phyloP scores from a whole-genome alignment of 2,888 invertebrate genomes.

The Endotricha flammealis region DNA sequence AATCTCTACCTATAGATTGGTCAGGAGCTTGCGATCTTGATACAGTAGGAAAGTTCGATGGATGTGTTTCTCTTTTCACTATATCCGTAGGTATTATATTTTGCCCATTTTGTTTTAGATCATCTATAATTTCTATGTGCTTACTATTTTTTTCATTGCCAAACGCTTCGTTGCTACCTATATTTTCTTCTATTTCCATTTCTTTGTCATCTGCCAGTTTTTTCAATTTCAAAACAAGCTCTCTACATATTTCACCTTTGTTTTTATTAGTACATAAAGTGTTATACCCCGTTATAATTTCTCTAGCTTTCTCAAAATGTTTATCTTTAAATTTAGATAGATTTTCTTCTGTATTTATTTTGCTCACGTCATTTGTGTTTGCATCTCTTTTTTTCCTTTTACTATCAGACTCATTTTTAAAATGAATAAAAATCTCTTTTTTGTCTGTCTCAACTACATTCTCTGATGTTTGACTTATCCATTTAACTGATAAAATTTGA shows the following conservation, averaged over 20 bases:
- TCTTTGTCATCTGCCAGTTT: background rate
- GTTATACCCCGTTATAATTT: slow-evolving; percentile 51
- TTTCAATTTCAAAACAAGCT: slow-evolving; percentile 47
- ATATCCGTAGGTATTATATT: slow-evolving; percentile 24
- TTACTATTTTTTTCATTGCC: background rate
- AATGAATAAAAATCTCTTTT: slow-evolving; percentile 37
- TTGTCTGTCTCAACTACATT: slow-evolving; percentile 36
- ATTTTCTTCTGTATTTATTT: slow-evolving; percentile 17
- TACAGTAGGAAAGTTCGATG: slow-evolving; percentile 20
- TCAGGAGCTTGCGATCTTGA: slow-evolving; percentile 22
- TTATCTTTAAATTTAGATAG: slow-evolving; percentile 35
- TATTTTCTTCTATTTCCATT: slow-evolving; percentile 24
- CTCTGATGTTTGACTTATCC: slow-evolving; percentile 37
- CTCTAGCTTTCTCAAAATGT: slow-evolving; percentile 42
- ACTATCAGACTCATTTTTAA: slow-evolving; percentile 33
- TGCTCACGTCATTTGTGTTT: slow-evolving; percentile 2
- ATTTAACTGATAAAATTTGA: slow-evolving; percentile 50
- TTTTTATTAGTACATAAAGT: slow-evolving; percentile 43
- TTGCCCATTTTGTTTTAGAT: background rate
- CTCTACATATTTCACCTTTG: slow-evolving; percentile 47
- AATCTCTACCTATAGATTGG: slow-evolving; percentile 16
- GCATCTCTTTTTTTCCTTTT: slow-evolving; percentile 39
- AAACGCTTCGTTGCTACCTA: background rate
- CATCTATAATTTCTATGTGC: background rate
- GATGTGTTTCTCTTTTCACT: slow-evolving; percentile 36